These are phyloP conservation scores for Pristionchus fissidentatus DNA, from an alignment of 2,888 invertebrate genomes.

Conservation along the genomic window DNA sequence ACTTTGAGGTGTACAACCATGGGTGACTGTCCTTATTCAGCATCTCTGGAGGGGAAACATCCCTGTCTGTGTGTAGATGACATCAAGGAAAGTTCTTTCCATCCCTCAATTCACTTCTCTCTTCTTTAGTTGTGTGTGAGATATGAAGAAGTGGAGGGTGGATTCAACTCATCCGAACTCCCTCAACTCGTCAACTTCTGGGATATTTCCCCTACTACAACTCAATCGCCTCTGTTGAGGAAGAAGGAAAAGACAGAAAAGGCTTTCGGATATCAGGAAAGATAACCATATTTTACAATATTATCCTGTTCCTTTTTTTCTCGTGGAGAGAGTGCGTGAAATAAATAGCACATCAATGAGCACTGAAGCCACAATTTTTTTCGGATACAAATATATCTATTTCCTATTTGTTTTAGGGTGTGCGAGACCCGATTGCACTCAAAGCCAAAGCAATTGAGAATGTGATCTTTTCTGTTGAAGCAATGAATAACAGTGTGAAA, in stretches of 20 bases:
- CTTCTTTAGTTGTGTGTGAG: conserved; percentile 69
- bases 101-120: too few species aligned
- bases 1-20: conserved; percentile 64
- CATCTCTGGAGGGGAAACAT: conserved; percentile 51
- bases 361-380: too few species aligned
- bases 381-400: neutral
- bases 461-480: conserved; percentile 73
- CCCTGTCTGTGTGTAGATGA: conserved; percentile 68
- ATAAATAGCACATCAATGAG: too few species aligned
- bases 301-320: too few species aligned
- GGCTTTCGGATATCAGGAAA: conserved; percentile 65
- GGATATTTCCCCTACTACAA: conserved; percentile 66
- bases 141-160: neutral
- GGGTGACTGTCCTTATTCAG: conserved; percentile 68
- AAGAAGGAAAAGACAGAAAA: conserved; percentile 68
- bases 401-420: conserved; percentile 57
- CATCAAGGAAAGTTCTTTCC: conserved; percentile 53
- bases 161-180: conserved; percentile 47
- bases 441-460: conserved; percentile 73
- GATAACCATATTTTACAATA: too few species aligned
- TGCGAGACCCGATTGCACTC: conserved; percentile 74
- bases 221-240: conserved; percentile 62
- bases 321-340: too few species aligned
- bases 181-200: conserved; percentile 69
- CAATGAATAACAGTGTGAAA: conserved; percentile 61